Conservation (phyloP, 2,797 vertebrate species). For the Spondyliosoma cantharus region DNA sequence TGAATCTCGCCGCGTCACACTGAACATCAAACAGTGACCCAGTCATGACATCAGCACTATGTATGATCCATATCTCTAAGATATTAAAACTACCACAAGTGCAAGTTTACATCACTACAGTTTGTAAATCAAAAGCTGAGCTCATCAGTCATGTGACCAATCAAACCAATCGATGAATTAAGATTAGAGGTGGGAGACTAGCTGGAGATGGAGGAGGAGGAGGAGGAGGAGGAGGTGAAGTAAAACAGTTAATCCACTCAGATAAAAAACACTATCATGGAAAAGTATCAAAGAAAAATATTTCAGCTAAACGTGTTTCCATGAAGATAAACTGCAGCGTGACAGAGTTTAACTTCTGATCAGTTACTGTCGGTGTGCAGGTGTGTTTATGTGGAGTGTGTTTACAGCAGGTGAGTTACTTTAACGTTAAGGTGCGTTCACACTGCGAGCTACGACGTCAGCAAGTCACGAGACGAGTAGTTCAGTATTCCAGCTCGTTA, state of each 20-base stretch:
- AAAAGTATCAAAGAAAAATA: constrained; percentile 7
- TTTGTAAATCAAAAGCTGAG: constrained; percentile 7
- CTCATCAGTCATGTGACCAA: constrained; percentile 47
- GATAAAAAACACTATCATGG: constrained; percentile 13
- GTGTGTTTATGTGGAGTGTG: constrained; percentile 6
- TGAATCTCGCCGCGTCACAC: neutral
- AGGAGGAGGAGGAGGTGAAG: constrained; percentile 38
- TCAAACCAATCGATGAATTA: constrained; percentile 58
- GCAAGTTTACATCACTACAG: constrained; percentile 31
- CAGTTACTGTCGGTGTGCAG: neutral
- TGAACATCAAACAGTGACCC: neutral
- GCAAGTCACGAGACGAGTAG: neutral
- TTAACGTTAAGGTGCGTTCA: constrained; percentile 6
- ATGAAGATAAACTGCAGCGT: neutral
- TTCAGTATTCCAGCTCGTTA: too few relatives aligned
- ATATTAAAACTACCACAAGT: constrained; percentile 32
- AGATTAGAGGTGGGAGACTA: constrained; percentile 64
- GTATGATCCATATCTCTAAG: constrained; percentile 26
- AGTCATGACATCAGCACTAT: constrained; percentile 31
- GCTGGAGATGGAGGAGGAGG: constrained; percentile 59
- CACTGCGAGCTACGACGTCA: constrained; percentile 11
- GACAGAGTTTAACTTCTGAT: neutral
- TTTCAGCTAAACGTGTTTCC: too few relatives aligned
- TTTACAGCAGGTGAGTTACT: neutral
- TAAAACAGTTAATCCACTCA: constrained; percentile 60